Conservation (phyloP, 2,113 vertebrate genomes). For the Dromiciops gliroides region DNA sequence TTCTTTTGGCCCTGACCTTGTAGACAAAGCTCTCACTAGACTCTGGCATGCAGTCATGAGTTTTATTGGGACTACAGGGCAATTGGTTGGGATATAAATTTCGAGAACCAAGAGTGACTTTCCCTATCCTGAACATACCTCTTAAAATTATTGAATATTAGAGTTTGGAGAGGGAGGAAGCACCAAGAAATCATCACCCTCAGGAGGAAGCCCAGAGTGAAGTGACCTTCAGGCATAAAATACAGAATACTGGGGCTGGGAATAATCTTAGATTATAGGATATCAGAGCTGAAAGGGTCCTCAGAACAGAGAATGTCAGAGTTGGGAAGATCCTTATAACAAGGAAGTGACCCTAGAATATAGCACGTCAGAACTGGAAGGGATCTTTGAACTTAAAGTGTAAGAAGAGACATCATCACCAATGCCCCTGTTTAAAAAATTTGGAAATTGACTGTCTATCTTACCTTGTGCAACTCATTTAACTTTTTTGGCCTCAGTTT, state of each 20-base stretch:
- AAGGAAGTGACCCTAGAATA: background rate
- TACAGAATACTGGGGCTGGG: background rate
- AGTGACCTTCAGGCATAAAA: background rate
- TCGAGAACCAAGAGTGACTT: conserved; percentile 60
- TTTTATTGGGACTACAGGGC: conserved; percentile 36
- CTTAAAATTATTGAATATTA: conserved; percentile 14
- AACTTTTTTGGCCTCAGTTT: too few relatives aligned
- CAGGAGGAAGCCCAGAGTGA: background rate
- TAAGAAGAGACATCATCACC: background rate
- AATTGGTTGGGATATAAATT: conserved; percentile 56
- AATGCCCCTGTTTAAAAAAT: background rate
- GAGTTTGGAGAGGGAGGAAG: background rate
- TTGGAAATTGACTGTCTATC: background rate
- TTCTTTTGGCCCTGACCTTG: conserved; percentile 15
- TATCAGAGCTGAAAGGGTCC: background rate
- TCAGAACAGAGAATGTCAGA: background rate
- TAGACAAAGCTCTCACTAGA: background rate
- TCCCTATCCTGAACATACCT: conserved; percentile 33
- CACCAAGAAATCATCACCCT: background rate
- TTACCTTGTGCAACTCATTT: too few relatives aligned
- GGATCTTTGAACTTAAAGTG: background rate
- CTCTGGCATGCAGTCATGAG: conserved; percentile 16
- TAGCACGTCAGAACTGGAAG: background rate
- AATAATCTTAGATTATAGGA: background rate
- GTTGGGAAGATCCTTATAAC: background rate